These are phyloP conservation scores for Xestia ashworthii DNA, from an alignment of 2,888 invertebrate species.

Conservation along the genomic window DNA sequence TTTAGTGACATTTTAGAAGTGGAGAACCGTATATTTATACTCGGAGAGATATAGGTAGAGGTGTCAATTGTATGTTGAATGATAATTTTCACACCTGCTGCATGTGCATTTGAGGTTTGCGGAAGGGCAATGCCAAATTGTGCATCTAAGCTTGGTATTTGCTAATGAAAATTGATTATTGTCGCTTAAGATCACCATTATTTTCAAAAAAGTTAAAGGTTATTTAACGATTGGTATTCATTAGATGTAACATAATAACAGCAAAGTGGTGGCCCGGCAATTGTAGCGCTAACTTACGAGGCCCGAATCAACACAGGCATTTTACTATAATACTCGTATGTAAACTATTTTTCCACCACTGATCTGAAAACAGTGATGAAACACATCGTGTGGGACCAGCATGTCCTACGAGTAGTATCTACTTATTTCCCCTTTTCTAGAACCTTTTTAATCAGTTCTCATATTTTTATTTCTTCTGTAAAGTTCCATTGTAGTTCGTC, in stretches of 20 bases:
- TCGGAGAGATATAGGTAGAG: background rate
- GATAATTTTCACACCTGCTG: background rate
- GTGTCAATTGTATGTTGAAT: background rate
- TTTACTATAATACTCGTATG: background rate
- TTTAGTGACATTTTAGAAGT: background rate
- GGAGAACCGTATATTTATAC: background rate
- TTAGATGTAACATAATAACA: background rate
- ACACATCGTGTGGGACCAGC: background rate
- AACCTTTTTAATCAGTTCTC: conserved; percentile 6
- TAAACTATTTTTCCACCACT: background rate
- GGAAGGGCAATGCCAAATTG: too few relatives aligned
- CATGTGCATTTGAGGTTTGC: background rate
- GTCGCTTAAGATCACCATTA: background rate
- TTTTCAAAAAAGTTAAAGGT: background rate
- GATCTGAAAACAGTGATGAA: background rate
- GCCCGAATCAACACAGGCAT: background rate
- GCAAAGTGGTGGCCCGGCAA: background rate
- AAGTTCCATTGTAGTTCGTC: conserved; percentile 21
- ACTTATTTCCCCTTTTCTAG: background rate
- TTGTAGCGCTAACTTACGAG: background rate
- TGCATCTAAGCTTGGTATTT: background rate
- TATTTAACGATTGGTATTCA: too few relatives aligned
- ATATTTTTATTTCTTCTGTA: conserved; percentile 12
- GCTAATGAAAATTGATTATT: background rate
- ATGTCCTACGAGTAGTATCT: background rate